These are phyloP conservation scores for Catocala sponsa DNA, from an alignment of 2,888 invertebrate genomes.

Conservation along the genomic window DNA sequence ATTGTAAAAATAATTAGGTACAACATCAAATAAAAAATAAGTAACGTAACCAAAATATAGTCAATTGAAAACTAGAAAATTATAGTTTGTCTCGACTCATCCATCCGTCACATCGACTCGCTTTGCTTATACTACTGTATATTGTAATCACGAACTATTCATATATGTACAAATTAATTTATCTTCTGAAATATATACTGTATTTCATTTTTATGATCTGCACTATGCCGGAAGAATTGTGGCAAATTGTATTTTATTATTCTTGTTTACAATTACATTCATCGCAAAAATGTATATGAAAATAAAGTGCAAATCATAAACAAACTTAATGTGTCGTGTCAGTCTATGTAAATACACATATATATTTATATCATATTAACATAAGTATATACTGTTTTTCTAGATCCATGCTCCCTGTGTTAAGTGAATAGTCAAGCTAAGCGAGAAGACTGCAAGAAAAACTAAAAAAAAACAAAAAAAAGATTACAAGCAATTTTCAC, in stretches of 20 bases:
- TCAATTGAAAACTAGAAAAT: too few relatives aligned
- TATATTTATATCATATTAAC: slow-evolving; percentile 27
- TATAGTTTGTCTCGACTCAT: too few relatives aligned
- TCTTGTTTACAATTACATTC: too few relatives aligned
- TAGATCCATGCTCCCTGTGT: slow-evolving; percentile 94
- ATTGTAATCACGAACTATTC: slow-evolving; percentile 30
- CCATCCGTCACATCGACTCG: slow-evolving; percentile 9
- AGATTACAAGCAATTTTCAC: slow-evolving; percentile 65
- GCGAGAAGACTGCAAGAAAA: slow-evolving; percentile 85
- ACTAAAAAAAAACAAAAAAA: slow-evolving; percentile 59
- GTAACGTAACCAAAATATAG: too few relatives aligned
- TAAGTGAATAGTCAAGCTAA: slow-evolving; percentile 92
- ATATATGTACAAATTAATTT: not conserved
- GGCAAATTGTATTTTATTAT: too few relatives aligned
- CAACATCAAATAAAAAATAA: too few relatives aligned
- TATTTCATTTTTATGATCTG: slow-evolving; percentile 26
- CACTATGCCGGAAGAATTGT: slow-evolving; percentile 3
- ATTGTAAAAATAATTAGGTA: too few relatives aligned
- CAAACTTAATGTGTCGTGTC: too few relatives aligned
- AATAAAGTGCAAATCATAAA: slow-evolving; percentile 23
- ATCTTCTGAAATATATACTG: not conserved
- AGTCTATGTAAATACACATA: slow-evolving; percentile 2
- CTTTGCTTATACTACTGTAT: slow-evolving; percentile 44
- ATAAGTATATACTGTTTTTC: slow-evolving; percentile 67
- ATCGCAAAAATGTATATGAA: too few relatives aligned